Evolutionary conservation across 2,113 vertebrate species (phyloP), one percentile per base, ranked within the genome.

Genomic region (Eira barbara): DNA sequence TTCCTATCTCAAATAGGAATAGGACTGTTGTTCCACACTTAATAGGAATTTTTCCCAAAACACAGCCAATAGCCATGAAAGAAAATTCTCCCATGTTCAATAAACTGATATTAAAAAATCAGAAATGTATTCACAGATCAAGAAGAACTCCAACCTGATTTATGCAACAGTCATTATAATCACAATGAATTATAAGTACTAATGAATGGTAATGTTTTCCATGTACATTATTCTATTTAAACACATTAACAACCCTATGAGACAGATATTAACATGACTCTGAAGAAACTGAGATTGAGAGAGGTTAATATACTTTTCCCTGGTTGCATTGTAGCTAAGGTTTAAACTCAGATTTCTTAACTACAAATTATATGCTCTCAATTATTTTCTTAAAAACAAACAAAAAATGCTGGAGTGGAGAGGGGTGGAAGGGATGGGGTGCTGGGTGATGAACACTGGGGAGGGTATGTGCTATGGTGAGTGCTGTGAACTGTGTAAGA

Each of bases 261-360:
- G 10, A 85, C 74, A 79, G 36, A 9, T 80, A 76, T 80, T 82
- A 90, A 57, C 39, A 88, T 82, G 42, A 73, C 25, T 85, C 23
- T 63, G 47, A 91, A 63, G 7, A 85, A 96, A 94, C 0, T 84
- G 15, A 94, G n/a, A 96, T 79, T 79, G 36, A 94, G 80, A 92
- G 34, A 90, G 10, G 7, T 69, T 45, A 92, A 94, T 27, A 81
- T 39, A 92, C 49, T 57, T 88, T 21, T 5, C 27, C 31, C 27
- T 82, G 36, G 18, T 49, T 82, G 31, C 20, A 67, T 2, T 76
- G 34, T 39, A 89, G 21, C 42, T 52, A 71, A 92, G 31, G 71
- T 83, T 96, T 79, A 93, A 91, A 91, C 18, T 74, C 31, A 79
- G 21, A 71, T 82, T 29, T 76, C 36, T 78, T 82, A 61, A 63